Evolutionary conservation across 2,113 vertebrate species (phyloP).

Genomic region (Hemiprocne comata): DNA sequence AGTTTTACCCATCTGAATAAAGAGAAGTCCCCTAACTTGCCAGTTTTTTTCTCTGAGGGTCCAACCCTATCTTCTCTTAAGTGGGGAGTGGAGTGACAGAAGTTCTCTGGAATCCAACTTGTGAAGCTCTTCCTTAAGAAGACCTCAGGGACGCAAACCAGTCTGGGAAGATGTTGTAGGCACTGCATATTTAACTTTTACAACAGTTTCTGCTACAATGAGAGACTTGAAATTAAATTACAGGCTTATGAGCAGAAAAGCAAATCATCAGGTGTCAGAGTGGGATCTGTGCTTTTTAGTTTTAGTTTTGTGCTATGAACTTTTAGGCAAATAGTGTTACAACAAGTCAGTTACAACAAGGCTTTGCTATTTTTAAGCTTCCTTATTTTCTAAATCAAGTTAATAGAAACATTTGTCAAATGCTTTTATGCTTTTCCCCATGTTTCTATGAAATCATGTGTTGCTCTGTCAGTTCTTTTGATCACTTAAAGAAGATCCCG

Average conservation of each 20-base stretch:
- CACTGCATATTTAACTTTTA: neutral
- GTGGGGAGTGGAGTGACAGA: accelerated
- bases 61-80: neutral
- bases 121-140: neutral
- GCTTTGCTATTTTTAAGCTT: neutral
- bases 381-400: neutral
- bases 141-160: neutral
- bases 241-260: neutral
- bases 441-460: neutral
- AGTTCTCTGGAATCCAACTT: neutral
- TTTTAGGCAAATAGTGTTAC: neutral
- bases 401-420: neutral
- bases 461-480: neutral
- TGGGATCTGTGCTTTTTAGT: neutral
- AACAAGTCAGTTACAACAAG: neutral
- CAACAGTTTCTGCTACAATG: neutral
- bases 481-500: neutral
- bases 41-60: neutral
- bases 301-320: neutral
- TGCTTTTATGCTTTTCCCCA: neutral
- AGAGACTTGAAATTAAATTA: neutral
- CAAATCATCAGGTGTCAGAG: neutral
- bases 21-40: neutral
- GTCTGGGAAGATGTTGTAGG: neutral
- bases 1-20: neutral